Evolutionary conservation across 2,888 invertebrate genomes (phyloP), one percentile per base, ranked within the genome.

Genomic region (Thera britannica): DNA sequence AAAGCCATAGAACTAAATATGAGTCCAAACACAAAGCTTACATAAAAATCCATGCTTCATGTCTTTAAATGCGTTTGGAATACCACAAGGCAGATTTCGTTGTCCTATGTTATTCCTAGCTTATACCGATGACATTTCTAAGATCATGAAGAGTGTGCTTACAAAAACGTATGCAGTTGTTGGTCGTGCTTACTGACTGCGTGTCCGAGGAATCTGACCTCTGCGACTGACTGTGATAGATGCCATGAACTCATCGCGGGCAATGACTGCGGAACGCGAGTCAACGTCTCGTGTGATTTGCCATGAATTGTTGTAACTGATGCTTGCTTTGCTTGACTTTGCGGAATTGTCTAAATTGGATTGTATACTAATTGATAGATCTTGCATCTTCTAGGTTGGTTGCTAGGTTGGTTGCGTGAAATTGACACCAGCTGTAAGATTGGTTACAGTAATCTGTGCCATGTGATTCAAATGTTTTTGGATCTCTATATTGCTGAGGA

Each of bases 161-260:
- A 11, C 7, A 51, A 9, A 38, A 38, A 1, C 9, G 34, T 35
- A 9, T 54, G 3, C 35, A 34, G 2, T 55, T 62, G 62, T 44
- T 11, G 0, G n/a, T 48, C 4, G 11, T 36, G 35, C 12, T 55
- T 11, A 23, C 0, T 2, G 23, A 8, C 56, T 57, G 69, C 66
- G 7, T 48, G 62, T 65, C 59, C 58, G 35, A 8, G 8, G 5
- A 57, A 34, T 59, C 58, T 64, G 80, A 81, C 79, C 81, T 79
- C 82, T 88, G 89, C 69, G 71, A 38, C 61, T 84, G 89, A 88
- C 88, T 81, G 78, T 88, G 90, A 90, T 88, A 81, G 88, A 90
- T 89, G 83, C 72, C 67, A 54, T 66, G 68, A 54, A 61, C 66
- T 68, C 63, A 71, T 68, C 57, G 67, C 64, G 73, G 72, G 72